phyloP scores from a whole-genome alignment of 2,888 invertebrate species.

The Polymixis lichenea region DNA sequence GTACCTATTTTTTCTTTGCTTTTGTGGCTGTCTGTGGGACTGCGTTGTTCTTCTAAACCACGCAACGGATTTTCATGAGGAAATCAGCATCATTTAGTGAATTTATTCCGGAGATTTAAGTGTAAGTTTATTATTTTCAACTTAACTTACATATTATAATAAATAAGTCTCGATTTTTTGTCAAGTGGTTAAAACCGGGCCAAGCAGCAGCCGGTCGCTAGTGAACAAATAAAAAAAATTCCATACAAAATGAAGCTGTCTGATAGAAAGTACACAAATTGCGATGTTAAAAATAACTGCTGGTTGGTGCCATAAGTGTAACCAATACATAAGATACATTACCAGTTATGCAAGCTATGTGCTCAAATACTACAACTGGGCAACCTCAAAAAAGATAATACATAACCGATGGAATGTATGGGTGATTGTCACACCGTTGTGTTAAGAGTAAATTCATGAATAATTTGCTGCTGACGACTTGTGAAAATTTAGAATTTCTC shows the following conservation, averaged over 20 bases:
- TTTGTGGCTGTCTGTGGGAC: too few species aligned
- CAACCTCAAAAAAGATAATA: conserved; percentile 62
- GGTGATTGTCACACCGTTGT: conserved; percentile 52
- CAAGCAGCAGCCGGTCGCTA: too few species aligned
- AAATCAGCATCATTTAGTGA: too few species aligned
- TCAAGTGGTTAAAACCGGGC: too few species aligned
- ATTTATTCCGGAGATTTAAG: too few species aligned
- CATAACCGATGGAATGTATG: conserved; percentile 40
- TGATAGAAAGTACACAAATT: conserved; percentile 55
- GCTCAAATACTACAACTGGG: conserved; percentile 48
- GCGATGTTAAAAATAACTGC: conserved; percentile 27
- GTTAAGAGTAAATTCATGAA: background rate
- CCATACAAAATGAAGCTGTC: background rate
- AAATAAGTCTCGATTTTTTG: too few species aligned
- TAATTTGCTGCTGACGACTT: background rate
- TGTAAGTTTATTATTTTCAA: too few species aligned
- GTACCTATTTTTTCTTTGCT: too few species aligned
- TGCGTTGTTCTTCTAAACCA: too few species aligned
- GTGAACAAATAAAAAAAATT: background rate
- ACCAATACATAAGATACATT: conserved; percentile 42
- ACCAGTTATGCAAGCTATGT: conserved; percentile 49
- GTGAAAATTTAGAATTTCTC: background rate
- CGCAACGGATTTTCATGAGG: too few species aligned
- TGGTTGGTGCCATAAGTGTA: conserved; percentile 20
- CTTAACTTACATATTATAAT: too few species aligned